Percentiles rank a stretch among this genome's conserved stretches.
Conservation (phyloP, 2,888 invertebrate genomes). For the Plusia festucae region DNA sequence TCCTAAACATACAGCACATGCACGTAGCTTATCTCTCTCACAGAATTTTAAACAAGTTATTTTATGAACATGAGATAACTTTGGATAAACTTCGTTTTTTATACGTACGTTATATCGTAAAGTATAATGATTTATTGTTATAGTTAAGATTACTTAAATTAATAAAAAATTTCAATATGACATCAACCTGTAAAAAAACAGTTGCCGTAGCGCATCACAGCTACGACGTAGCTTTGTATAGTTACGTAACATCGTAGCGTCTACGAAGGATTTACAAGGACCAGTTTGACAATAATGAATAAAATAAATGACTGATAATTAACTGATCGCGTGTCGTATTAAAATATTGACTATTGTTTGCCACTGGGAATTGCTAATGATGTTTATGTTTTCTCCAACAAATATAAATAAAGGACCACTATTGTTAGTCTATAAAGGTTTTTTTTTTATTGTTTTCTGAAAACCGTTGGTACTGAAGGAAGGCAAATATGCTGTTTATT, state of each 20-base stretch:
- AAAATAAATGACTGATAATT: slow-evolving; percentile 3
- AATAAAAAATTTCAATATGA: no score
- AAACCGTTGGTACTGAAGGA: not conserved
- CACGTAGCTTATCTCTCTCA: not conserved
- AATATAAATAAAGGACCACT: not conserved
- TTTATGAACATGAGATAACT: no score
- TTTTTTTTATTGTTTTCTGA: not conserved
- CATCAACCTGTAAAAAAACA: no score
- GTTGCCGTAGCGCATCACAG: not conserved
- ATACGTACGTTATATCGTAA: no score
- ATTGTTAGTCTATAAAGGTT: not conserved
- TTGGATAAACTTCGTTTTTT: no score
- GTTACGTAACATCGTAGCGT: not conserved
- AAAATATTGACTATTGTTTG: not conserved
- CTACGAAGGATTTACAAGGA: not conserved
- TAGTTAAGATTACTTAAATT: no score
- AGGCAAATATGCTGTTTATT: not conserved
- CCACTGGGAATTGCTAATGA: not conserved
- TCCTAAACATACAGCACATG: not conserved
- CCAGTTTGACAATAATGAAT: not conserved
- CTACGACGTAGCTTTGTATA: not conserved
- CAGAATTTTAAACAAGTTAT: not conserved
- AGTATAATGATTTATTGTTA: no score
- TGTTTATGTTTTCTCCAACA: slow-evolving; percentile 1
- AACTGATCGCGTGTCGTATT: not conserved